These are phyloP conservation scores for Macrosiphum euphorbiae DNA, from an alignment of 2,888 invertebrate species.

Conservation along the genomic window DNA sequence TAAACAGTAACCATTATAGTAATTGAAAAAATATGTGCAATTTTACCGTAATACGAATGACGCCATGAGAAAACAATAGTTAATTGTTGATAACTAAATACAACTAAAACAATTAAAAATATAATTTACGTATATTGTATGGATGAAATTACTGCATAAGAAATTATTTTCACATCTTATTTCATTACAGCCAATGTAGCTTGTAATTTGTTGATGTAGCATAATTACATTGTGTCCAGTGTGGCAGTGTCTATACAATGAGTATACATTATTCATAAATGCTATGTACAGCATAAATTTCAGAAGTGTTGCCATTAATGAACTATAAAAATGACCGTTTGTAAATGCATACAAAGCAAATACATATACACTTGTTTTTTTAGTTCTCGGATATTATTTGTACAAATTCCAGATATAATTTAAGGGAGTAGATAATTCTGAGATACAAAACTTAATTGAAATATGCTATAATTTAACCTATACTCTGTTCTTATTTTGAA, in stretches of 20 bases:
- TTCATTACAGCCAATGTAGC: background rate
- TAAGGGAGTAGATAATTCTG: background rate
- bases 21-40: background rate
- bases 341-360: background rate
- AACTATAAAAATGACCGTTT: background rate
- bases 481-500: no score
- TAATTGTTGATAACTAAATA: background rate
- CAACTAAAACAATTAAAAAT: background rate
- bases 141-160: background rate
- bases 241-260: background rate
- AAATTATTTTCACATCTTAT: background rate
- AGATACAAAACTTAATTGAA: background rate
- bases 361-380: background rate
- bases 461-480: background rate
- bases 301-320: background rate
- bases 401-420: background rate
- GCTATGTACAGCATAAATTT: conserved; percentile 7
- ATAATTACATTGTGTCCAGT: background rate
- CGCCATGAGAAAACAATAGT: conserved; percentile 30
- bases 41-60: conserved; percentile 57
- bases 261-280: conserved; percentile 34
- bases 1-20: background rate
- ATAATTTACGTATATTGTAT: background rate
- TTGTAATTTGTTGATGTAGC: conserved; percentile 30
- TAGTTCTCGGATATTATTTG: background rate